These are phyloP conservation scores for Meloidogyne chitwoodi DNA, from an alignment of 1,140 invertebrate genomes.

Conservation along the genomic window DNA sequence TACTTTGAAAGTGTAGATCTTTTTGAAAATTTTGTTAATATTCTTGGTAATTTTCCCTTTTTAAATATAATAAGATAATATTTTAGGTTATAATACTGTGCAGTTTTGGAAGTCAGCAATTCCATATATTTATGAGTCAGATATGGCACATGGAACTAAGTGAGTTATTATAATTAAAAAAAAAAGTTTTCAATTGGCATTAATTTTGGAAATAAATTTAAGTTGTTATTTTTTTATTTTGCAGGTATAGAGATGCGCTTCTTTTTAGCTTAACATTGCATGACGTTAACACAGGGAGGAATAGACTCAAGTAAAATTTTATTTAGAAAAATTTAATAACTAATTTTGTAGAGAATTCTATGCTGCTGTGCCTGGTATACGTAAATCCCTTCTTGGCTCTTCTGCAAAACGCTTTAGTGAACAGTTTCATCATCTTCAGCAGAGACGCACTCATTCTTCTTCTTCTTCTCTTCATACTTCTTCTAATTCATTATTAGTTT, in stretches of 20 bases:
- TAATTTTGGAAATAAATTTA: no score
- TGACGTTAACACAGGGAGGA: constrained; percentile 59
- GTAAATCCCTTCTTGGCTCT: constrained; percentile 54
- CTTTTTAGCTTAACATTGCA: constrained; percentile 57
- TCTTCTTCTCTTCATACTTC: constrained; percentile 29
- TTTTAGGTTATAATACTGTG: constrained; percentile 32
- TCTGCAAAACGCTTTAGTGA: constrained; percentile 58
- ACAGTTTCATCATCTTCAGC: constrained; percentile 56
- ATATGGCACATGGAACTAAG: constrained; percentile 55
- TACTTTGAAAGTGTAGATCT: constrained; percentile 45
- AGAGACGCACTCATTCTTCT: constrained; percentile 36
- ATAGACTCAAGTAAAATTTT: background rate
- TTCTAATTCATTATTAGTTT: constrained; percentile 12
- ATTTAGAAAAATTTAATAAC: background rate
- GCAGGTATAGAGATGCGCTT: constrained; percentile 48
- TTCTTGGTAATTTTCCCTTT: constrained; percentile 24
- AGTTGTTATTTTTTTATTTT: background rate
- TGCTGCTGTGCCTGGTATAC: constrained; percentile 57
- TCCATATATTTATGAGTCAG: constrained; percentile 55
- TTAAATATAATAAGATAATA: background rate
- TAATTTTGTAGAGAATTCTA: constrained; percentile 50
- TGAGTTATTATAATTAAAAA: background rate
- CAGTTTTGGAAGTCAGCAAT: constrained; percentile 50
- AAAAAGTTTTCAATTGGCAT: no score
- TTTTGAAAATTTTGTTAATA: constrained; percentile 45